phyloP scores from a whole-genome alignment of 2,113 vertebrate genomes.

The Heterotis niloticus region DNA sequence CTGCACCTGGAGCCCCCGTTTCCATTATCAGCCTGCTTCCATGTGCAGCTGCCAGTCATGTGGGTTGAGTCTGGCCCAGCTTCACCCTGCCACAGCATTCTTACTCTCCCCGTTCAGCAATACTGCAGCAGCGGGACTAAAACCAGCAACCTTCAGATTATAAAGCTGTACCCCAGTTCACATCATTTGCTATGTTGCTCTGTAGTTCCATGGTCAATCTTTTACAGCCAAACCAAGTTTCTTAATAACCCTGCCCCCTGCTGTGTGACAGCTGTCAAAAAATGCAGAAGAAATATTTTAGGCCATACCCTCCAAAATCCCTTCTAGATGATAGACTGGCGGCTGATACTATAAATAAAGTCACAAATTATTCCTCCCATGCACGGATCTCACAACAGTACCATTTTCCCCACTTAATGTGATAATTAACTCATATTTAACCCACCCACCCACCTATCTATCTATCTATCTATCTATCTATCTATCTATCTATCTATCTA shows the following conservation, averaged over 20 bases:
- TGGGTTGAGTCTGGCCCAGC: too few species aligned
- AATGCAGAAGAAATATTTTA: not conserved
- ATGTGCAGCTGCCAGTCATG: too few species aligned
- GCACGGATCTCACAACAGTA: slow-evolving; percentile 56
- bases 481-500: too few species aligned
- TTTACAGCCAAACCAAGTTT: not conserved
- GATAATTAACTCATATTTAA: slow-evolving; percentile 62
- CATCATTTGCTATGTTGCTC: not conserved
- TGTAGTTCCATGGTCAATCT: not conserved
- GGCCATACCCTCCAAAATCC: not conserved
- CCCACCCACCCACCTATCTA: too few species aligned
- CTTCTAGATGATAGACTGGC: not conserved
- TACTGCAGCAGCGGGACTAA: too few species aligned
- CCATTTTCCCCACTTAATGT: slow-evolving; percentile 64
- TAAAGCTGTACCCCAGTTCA: not conserved
- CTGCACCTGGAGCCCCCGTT: too few species aligned
- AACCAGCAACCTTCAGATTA: too few species aligned
- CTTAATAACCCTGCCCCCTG: not conserved
- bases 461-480: too few species aligned
- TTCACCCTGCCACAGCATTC: too few species aligned
- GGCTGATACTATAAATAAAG: slow-evolving; percentile 50
- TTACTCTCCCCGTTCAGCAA: too few species aligned
- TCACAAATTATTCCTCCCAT: slow-evolving; percentile 63
- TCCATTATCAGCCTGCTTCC: too few species aligned
- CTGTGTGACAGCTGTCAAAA: not conserved